A percentile compares a stretch with the other conserved stretches of the same genome.
These are phyloP conservation scores for Polyergus mexicanus DNA, from an alignment of 1,140 invertebrate species.

Conservation along the genomic window DNA sequence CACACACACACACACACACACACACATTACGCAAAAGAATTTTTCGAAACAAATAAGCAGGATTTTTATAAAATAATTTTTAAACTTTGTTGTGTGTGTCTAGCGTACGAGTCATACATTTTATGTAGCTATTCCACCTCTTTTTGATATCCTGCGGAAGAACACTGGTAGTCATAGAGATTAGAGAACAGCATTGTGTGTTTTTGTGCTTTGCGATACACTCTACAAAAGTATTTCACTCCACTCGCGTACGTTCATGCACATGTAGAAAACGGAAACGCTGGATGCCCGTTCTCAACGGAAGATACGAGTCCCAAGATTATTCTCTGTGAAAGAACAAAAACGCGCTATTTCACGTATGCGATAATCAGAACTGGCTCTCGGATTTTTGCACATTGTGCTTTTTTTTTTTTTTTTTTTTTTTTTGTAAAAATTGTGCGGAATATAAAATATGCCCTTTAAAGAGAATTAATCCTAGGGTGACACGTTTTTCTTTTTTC, in stretches of 20 bases:
- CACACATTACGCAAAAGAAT: too few relatives aligned
- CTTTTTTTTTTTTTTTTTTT: too few relatives aligned
- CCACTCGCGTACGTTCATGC: neutral
- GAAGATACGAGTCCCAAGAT: conserved; percentile 40
- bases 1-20: too few relatives aligned
- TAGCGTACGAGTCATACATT: neutral
- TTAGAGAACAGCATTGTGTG: conserved; percentile 25
- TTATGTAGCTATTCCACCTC: neutral
- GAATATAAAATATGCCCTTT: neutral
- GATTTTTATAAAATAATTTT: neutral
- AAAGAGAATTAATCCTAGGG: neutral
- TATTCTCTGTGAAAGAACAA: neutral
- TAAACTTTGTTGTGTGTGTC: neutral
- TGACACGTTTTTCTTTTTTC: neutral
- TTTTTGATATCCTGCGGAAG: conserved; percentile 13
- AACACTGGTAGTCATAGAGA: conserved; percentile 32
- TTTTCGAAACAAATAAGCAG: too few relatives aligned
- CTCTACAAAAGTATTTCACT: conserved; percentile 24
- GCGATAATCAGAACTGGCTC: neutral
- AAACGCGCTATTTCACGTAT: neutral
- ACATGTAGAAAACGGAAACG: conserved; percentile 8
- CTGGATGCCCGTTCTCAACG: neutral
- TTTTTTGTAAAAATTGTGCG: neutral
- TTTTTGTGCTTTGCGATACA: conserved; percentile 24
- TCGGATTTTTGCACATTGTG: neutral